These are phyloP conservation scores for Synergus laeviventris DNA, from an alignment of 2,888 invertebrate genomes.

Conservation along the genomic window DNA sequence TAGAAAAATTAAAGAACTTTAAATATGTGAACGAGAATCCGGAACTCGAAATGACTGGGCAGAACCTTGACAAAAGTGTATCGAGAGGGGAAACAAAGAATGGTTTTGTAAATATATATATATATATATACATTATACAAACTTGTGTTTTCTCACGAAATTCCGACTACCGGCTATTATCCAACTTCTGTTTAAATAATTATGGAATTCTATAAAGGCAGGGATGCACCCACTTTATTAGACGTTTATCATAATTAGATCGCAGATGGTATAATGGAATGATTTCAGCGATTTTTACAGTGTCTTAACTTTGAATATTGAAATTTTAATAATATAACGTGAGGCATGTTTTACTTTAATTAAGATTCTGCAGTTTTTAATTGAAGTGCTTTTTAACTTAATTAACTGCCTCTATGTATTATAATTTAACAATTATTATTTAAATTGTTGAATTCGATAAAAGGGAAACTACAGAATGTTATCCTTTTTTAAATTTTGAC, in stretches of 20 bases:
- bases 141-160: conserved; percentile 19
- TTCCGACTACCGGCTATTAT: not conserved
- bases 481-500: not conserved
- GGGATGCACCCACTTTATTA: conserved; percentile 5
- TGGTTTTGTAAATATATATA: no score
- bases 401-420: not conserved
- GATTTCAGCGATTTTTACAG: conserved; percentile 2
- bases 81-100: not conserved
- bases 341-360: not conserved
- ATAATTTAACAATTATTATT: not conserved
- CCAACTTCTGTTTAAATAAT: conserved; percentile 15
- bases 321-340: not conserved
- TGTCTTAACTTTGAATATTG: not conserved
- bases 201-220: conserved; percentile 7
- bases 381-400: not conserved
- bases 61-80: conserved; percentile 13
- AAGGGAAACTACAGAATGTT: not conserved
- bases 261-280: conserved; percentile 8
- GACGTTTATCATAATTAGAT: conserved; percentile 35
- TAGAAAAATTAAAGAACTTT: conserved; percentile 57
- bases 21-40: conserved; percentile 55
- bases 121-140: no score
- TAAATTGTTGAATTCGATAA: not conserved
- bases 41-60: conserved; percentile 47
- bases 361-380: not conserved